Percentiles rank a stretch among this genome's conserved stretches.
Conservation (phyloP, 2,888 invertebrate species). For the Furcula furcula region DNA sequence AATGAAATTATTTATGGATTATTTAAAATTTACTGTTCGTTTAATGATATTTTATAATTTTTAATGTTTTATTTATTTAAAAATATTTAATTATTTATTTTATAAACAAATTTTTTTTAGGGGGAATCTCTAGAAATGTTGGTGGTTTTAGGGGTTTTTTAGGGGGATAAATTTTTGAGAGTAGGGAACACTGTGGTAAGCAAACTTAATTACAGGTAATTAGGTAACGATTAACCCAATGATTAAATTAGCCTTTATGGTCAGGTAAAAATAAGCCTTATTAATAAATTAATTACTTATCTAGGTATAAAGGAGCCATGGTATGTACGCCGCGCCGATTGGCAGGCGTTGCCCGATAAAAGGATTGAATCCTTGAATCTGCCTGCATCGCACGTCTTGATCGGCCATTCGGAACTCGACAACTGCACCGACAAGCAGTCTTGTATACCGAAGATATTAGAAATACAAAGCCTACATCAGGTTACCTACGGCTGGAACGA, state of each 20-base stretch:
- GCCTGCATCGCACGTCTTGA: conserved; percentile 45
- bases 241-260: too few species aligned
- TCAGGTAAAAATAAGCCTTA: background rate
- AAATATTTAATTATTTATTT: too few species aligned
- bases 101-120: too few species aligned
- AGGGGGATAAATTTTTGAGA: too few species aligned
- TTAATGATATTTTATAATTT: too few species aligned
- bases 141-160: too few species aligned
- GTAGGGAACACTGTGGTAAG: too few species aligned
- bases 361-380: conserved; percentile 34
- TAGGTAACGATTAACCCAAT: background rate
- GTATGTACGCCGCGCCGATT: conserved; percentile 58
- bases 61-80: too few species aligned
- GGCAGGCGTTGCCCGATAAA: conserved; percentile 54
- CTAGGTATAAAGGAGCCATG: conserved; percentile 55
- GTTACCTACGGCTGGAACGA: conserved; percentile 39
- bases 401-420: conserved; percentile 47
- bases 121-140: too few species aligned
- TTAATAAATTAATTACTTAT: conserved; percentile 15
- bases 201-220: background rate
- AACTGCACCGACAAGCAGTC: conserved; percentile 39
- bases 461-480: conserved; percentile 45
- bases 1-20: too few species aligned
- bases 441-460: conserved; percentile 43
- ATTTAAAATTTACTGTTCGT: too few species aligned